These are phyloP conservation scores for Leucophenga maculata DNA, from an alignment of 2,888 invertebrate genomes.

Conservation along the genomic window DNA sequence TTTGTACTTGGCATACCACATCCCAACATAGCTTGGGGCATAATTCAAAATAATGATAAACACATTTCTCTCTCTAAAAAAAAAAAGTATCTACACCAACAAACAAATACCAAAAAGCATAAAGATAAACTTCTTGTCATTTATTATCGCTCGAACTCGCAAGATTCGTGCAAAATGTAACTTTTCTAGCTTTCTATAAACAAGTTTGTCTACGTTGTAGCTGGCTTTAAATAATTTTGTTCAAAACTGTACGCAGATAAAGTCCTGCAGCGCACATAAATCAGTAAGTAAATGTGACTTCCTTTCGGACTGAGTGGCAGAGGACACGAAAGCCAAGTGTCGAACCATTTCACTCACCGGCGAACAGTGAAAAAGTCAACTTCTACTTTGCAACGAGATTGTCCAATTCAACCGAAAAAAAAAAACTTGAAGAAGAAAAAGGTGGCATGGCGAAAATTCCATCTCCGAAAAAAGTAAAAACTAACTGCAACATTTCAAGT, in stretches of 20 bases:
- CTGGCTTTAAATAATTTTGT: constrained; percentile 64
- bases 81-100: background rate
- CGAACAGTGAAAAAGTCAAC: constrained; percentile 1
- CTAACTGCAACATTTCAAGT: constrained; percentile 21
- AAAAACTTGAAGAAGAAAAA: background rate
- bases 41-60: constrained; percentile 6
- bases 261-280: constrained; percentile 58
- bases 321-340: constrained; percentile 30
- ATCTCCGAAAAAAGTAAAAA: background rate
- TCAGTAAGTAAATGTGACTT: constrained; percentile 62
- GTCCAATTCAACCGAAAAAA: background rate
- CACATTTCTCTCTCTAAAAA: background rate
- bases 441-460: background rate
- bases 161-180: background rate
- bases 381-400: background rate
- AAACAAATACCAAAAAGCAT: constrained; percentile 34
- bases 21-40: background rate
- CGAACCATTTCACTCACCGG: constrained; percentile 46
- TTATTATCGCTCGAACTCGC: constrained; percentile 48
- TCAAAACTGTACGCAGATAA: constrained; percentile 59
- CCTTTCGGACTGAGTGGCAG: constrained; percentile 22
- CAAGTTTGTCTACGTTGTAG: constrained; percentile 44
- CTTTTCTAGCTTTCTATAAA: constrained; percentile 16
- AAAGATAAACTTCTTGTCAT: constrained; percentile 63
- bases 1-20: too few relatives aligned